phyloP scores from a whole-genome alignment of 2,888 invertebrate genomes.

The Blera fallax region DNA sequence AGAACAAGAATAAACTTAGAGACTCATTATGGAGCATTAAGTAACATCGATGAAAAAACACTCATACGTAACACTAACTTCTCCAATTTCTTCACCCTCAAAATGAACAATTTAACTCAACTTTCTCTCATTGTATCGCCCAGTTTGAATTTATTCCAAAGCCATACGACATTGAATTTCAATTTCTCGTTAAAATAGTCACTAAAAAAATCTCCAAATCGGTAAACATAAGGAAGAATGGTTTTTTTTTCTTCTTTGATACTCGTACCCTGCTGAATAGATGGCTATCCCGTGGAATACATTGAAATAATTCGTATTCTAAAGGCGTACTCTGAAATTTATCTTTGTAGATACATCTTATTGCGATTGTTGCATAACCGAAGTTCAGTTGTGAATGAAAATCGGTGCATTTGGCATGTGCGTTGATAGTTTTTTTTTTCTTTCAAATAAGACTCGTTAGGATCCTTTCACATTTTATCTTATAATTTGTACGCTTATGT shows the following conservation, averaged over 20 bases:
- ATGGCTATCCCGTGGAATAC: not conserved
- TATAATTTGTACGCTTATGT: not conserved
- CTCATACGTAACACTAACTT: not conserved
- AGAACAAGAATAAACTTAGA: too few species aligned
- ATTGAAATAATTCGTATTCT: constrained; percentile 40
- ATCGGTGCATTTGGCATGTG: constrained; percentile 22
- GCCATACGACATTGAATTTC: constrained; percentile 41
- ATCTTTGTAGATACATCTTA: constrained; percentile 1
- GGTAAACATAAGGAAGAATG: constrained; percentile 8
- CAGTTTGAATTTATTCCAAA: constrained; percentile 6
- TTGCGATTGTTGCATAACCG: constrained; percentile 42
- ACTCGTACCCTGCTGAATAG: not conserved
- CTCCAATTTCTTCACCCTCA: not conserved
- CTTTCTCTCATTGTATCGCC: constrained; percentile 17
- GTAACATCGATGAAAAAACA: not conserved
- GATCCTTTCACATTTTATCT: constrained; percentile 31
- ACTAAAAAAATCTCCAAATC: not conserved
- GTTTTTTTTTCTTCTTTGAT: not conserved
- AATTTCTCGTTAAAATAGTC: not conserved
- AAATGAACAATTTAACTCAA: not conserved
- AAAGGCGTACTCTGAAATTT: constrained; percentile 1
- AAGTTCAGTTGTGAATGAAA: constrained; percentile 30
- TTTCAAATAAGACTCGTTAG: not conserved
- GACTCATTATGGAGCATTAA: not conserved
- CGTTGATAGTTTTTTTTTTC: not conserved